Evolutionary conservation across 2,797 vertebrate genomes (phyloP), one percentile per base, ranked within the genome.

Genomic region (Eulemur coronatus): DNA sequence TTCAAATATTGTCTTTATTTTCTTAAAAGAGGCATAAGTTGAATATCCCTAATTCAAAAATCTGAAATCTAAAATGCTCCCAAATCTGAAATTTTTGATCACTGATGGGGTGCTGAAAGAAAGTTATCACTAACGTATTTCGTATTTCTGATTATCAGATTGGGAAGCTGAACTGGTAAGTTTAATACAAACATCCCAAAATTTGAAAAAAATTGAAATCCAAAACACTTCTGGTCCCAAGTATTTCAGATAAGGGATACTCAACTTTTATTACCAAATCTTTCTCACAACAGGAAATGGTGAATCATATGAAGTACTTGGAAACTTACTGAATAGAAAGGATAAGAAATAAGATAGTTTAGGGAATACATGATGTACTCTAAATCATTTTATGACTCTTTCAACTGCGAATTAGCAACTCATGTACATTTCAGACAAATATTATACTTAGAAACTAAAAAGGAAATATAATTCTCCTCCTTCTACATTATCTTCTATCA

Each of bases 281-380:
- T 96, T 91, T 52, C 41, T 97, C 87, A 80, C 28, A 92, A 20
- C 11, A 94, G 65, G 26, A 72, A 67, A 89, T 76, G n/a, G 33
- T 61, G 80, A 97, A 28, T 73, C 65, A 38, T 57, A 90, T 67
- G 0, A 89, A 81, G 10, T 43, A 95, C 17, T 26, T 91, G 20
- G 33, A 91, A 93, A 85, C 17, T 84, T 70, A 88, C 63, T 91
- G 78, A 0, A 17, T 41, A 91, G 5, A 15, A 97, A 95, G 41
- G 7, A 10, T 12, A n/a, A 81, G 92, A 96, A 95, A 35, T 1
- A 85, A 93, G 48, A 96, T 48, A 5, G 5, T 38, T 95, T 87
- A 79, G 57, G n/a, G 33, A 95, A 75, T 80, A 18, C 82, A 96
- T 95, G 3, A 92, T 18, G 33, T 12, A 86, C n/a, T 9, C 5